Percentiles rank a stretch among this genome's conserved stretches.
phyloP scores from a whole-genome alignment of 2,888 invertebrate species.

The Phymatocera aterrima region DNA sequence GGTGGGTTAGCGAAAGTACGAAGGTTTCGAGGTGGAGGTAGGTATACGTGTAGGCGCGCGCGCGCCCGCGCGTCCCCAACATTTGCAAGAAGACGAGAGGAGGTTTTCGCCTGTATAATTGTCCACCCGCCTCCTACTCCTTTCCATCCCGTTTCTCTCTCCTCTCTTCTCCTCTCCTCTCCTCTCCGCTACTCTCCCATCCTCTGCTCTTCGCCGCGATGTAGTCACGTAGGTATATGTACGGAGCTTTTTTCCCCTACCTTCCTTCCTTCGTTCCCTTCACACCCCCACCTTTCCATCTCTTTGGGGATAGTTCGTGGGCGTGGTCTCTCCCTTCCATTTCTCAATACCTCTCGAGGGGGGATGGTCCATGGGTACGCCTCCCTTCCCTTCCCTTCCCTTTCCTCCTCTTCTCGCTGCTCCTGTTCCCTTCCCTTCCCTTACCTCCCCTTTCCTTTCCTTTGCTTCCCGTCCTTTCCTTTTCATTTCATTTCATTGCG shows the following conservation, averaged over 20 bases:
- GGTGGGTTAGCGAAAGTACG: constrained; percentile 43
- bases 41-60: constrained; percentile 78
- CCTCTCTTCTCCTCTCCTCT: constrained; percentile 39
- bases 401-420: background rate
- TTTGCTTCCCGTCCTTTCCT: too few relatives aligned
- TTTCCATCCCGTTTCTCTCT: constrained; percentile 48
- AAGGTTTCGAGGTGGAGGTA: constrained; percentile 51
- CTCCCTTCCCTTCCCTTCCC: constrained; percentile 76
- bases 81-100: constrained; percentile 68
- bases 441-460: constrained; percentile 60
- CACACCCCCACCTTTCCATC: too few relatives aligned
- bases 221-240: too few relatives aligned
- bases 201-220: too few relatives aligned
- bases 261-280: too few relatives aligned
- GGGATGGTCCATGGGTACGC: constrained; percentile 66
- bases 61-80: constrained; percentile 72
- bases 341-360: background rate
- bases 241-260: too few relatives aligned
- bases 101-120: constrained; percentile 45
- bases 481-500: too few relatives aligned
- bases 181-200: background rate
- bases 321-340: constrained; percentile 43
- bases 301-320: too few relatives aligned
- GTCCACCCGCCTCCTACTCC: constrained; percentile 50
- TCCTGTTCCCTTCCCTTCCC: background rate